Evolutionary conservation across 2,888 invertebrate species (phyloP).

Genomic region (Parnassius orleans): DNA sequence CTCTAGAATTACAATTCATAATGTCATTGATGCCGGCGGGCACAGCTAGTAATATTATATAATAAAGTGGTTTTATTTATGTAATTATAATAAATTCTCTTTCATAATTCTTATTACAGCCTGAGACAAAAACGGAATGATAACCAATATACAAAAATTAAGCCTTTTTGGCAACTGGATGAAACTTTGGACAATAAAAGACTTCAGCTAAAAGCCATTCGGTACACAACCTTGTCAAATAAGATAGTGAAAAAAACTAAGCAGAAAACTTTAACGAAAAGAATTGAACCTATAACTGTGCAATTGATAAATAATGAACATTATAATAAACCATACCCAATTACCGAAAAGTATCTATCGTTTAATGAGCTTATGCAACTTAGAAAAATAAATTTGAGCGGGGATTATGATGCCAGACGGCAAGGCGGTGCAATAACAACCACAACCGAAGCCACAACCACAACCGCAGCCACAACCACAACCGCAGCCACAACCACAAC

Average conservation of each 20-base stretch:
- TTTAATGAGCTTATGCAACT: conserved; percentile 72
- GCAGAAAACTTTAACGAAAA: conserved; percentile 35
- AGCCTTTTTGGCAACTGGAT: conserved; percentile 65
- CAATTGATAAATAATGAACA: conserved; percentile 36
- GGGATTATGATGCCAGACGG: conserved; percentile 42
- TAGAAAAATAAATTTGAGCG: conserved; percentile 50
- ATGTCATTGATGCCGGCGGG: too few relatives aligned
- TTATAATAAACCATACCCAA: conserved; percentile 34
- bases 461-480: conserved; percentile 17
- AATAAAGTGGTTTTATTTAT: conserved; percentile 6
- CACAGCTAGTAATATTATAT: conserved; percentile 17
- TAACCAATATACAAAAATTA: conserved; percentile 43
- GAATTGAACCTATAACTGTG: conserved; percentile 62
- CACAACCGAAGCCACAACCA: conserved; percentile 11
- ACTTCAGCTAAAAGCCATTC: conserved; percentile 49
- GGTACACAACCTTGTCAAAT: conserved; percentile 58
- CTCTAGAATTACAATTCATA: too few relatives aligned
- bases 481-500: conserved; percentile 12
- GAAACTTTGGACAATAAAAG: conserved; percentile 42
- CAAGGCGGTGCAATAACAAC: conserved; percentile 5
- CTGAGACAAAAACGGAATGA: conserved; percentile 50
- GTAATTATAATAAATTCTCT: conserved; percentile 38
- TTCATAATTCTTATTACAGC: conserved; percentile 44
- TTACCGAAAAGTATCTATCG: conserved; percentile 69
- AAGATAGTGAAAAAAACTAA: conserved; percentile 34